These are phyloP conservation scores for Oncorhynchus keta DNA, from an alignment of 2,113 vertebrate genomes.

Conservation along the genomic window DNA sequence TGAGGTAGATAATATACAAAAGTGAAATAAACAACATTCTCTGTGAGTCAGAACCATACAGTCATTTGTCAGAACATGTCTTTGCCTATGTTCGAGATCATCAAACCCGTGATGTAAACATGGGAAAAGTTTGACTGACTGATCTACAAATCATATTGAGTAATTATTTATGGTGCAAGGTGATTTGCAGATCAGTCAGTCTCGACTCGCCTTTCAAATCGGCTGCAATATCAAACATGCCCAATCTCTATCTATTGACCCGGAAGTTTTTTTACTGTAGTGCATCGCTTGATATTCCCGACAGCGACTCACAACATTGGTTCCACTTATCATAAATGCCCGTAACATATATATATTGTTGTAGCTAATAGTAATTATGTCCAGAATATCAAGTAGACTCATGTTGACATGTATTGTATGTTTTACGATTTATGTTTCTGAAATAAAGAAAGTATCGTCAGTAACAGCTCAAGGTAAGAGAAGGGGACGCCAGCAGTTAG, in stretches of 20 bases:
- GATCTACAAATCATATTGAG: too few species aligned
- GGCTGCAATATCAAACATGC: too few species aligned
- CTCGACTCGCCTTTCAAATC: too few species aligned
- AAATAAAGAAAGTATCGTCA: constrained; percentile 11
- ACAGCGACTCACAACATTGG: neutral
- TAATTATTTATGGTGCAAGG: too few species aligned
- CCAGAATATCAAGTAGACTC: neutral
- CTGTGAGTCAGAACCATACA: too few species aligned
- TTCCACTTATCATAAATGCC: constrained; percentile 9
- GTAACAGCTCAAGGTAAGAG: constrained; percentile 52
- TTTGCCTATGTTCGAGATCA: too few species aligned
- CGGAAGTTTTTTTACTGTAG: neutral
- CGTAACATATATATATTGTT: neutral
- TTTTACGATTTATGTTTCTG: constrained; percentile 7
- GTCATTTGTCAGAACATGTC: too few species aligned
- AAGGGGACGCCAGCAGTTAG: constrained; percentile 1
- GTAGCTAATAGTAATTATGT: constrained; percentile 26
- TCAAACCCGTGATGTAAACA: too few species aligned
- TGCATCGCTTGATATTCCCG: constrained; percentile 35
- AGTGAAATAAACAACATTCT: too few species aligned
- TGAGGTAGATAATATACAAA: too few species aligned
- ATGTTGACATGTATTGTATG: constrained; percentile 5
- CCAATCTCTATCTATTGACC: neutral
- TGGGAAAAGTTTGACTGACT: too few species aligned
- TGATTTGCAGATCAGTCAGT: too few species aligned